These are phyloP conservation scores for Acrobasis repandana DNA, from an alignment of 2,888 invertebrate species.

Conservation along the genomic window DNA sequence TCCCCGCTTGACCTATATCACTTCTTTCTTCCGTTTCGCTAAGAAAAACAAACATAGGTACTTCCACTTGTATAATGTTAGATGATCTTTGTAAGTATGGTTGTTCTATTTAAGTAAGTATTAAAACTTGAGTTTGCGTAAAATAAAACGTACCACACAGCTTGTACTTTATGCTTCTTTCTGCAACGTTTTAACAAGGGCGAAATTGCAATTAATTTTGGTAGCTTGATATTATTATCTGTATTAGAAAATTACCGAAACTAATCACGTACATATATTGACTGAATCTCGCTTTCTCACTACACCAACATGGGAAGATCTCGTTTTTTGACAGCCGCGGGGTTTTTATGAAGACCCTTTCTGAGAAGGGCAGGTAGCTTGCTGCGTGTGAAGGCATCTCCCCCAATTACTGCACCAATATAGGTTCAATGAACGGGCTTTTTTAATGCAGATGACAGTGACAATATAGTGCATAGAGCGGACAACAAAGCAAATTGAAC, in stretches of 20 bases:
- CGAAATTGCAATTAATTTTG: too few relatives aligned
- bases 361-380: slow-evolving; percentile 28
- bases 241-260: neutral
- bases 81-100: too few relatives aligned
- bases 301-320: neutral
- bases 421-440: slow-evolving; percentile 16
- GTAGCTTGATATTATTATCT: too few relatives aligned
- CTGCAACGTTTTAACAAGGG: too few relatives aligned
- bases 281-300: neutral
- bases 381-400: slow-evolving; percentile 11
- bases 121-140: too few relatives aligned
- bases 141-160: too few relatives aligned
- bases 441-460: neutral
- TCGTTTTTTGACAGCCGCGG: neutral
- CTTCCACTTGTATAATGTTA: too few relatives aligned
- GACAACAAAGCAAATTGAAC: neutral
- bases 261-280: neutral
- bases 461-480: neutral
- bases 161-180: too few relatives aligned
- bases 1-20: too few relatives aligned
- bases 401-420: slow-evolving; percentile 13
- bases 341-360: slow-evolving; percentile 14
- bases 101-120: too few relatives aligned
- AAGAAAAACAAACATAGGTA: too few relatives aligned
- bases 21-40: too few relatives aligned